Base-by-base conservation (phyloP, 2,888 invertebrate genomes). In the Plusia festucae region DNA sequence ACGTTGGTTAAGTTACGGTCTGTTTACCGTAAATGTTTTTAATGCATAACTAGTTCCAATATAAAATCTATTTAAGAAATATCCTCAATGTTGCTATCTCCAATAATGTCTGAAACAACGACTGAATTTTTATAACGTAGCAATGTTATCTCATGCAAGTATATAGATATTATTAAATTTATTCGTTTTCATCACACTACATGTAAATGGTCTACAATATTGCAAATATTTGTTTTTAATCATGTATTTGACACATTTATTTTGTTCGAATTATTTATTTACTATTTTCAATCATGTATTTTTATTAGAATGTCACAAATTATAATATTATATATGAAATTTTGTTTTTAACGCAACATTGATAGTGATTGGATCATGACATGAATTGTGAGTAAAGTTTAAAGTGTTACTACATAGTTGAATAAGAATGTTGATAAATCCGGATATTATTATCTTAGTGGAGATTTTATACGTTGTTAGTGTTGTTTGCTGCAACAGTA, bases 391-490 rank as follows among this genome's bases (percentile, higher is more conserved):
- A 84, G 78, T 84, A 84, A 86, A 83, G 79, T 82, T 80, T 81
- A 73, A 86, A 82, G 70, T 79, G 81, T 83, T 85, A 82, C 74
- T 76, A 69, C 70, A 71, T 83, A 79, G 70, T 62, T 61, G 76
- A 75, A 71, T 84, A 78, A 75, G 60, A 70, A 81, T 86, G 81
- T 82, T 84, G 80, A 83, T 83, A 83, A 81, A 84, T 84, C 77
- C 53, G 65, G 77, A 81, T 81, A 81, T 79, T 80, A 78, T 88
- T 86, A 82, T 84, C 71, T 81, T 84, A 82, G 81, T 83, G 73
- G 82, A 89, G 76, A 89, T 87, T 90, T 89, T 89, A 90, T 89
- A 89, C 87, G 79, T 89, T 86, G 90, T 90, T 90, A 82, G 82
- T 79, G 72, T 85, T 85, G 85, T 88, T 87, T 73, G 70, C 60